A percentile compares a stretch with the other conserved stretches of the same genome.
Evolutionary conservation across 2,113 vertebrate genomes (phyloP).

Genomic region (Corythoichthys haematopterus): DNA sequence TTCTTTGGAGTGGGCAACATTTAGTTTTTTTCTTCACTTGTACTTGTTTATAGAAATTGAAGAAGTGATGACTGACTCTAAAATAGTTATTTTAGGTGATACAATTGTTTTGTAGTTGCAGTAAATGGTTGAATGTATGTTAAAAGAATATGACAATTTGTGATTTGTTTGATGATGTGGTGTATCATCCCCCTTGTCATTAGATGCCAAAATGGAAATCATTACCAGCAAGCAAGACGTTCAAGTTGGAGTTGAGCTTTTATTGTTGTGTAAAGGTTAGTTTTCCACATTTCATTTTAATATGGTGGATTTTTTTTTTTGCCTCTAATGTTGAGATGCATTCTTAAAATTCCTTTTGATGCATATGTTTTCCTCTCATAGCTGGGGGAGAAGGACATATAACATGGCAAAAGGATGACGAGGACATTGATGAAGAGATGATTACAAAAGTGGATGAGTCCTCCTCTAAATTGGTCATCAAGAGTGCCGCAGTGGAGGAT

Average conservation of each 20-base stretch:
- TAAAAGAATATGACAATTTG: background rate
- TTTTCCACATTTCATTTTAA: background rate
- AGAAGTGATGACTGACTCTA: background rate
- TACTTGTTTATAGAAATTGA: too few relatives aligned
- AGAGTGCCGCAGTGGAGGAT: constrained; percentile 33
- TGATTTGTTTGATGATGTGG: background rate
- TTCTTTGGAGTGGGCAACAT: background rate
- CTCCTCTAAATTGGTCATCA: constrained; percentile 47
- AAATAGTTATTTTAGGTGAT: background rate
- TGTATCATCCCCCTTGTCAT: background rate
- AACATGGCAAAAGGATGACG: constrained; percentile 54
- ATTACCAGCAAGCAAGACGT: constrained; percentile 46
- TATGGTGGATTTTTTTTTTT: too few relatives aligned
- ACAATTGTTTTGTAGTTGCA: background rate
- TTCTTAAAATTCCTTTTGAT: background rate
- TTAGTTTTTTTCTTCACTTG: too few relatives aligned
- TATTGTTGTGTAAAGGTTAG: constrained; percentile 71
- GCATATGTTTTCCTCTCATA: constrained; percentile 8
- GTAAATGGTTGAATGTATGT: background rate
- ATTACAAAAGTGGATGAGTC: constrained; percentile 50
- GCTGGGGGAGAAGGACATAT: constrained; percentile 51
- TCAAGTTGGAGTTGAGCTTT: constrained; percentile 33
- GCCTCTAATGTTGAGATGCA: background rate
- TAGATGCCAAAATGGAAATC: constrained; percentile 58
- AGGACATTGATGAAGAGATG: constrained; percentile 28